Evolutionary conservation across 2,888 invertebrate genomes (phyloP).

Genomic region (Drosophila eohydei): DNA sequence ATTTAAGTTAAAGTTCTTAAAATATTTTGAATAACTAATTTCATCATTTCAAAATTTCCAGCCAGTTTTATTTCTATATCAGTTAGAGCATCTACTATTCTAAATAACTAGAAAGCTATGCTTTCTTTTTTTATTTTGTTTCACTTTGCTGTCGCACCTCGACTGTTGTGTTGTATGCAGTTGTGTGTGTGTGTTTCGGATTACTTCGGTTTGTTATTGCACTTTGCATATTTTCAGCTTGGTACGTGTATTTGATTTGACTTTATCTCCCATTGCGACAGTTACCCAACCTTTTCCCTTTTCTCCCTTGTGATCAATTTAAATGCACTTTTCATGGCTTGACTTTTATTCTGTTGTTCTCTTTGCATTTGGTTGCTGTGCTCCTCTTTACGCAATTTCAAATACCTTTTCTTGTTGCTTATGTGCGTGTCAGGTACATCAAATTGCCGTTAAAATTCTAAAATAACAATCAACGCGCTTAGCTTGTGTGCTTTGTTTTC

Average conservation of each 20-base stretch:
- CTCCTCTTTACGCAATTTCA: conserved; percentile 26
- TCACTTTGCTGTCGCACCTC: conserved; percentile 47
- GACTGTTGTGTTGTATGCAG: conserved; percentile 47
- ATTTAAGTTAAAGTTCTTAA: no score
- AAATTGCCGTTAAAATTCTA: conserved; percentile 56
- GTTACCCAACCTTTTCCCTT: conserved; percentile 19
- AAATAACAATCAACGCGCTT: conserved; percentile 26
- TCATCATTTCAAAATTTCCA: neutral
- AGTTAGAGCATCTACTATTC: conserved; percentile 1
- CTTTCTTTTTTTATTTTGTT: conserved; percentile 5
- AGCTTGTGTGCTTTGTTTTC: conserved; percentile 9
- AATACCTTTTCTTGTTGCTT: conserved; percentile 56
- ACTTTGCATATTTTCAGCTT: conserved; percentile 58
- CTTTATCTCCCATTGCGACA: conserved; percentile 40
- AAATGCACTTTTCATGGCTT: conserved; percentile 65
- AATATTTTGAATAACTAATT: neutral
- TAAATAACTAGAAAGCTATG: neutral
- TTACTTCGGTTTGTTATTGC: conserved; percentile 54
- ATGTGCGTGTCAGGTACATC: conserved; percentile 42
- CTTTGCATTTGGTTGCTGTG: conserved; percentile 26
- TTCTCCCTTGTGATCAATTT: conserved; percentile 45
- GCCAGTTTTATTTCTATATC: neutral
- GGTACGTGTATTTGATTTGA: conserved; percentile 56
- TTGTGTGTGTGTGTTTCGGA: conserved; percentile 10
- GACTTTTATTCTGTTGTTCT: conserved; percentile 3